Percentiles rank a stretch among this genome's conserved stretches.
These are phyloP conservation scores for Oreonectes daqikongensis DNA, from an alignment of 2,797 vertebrate species.

Conservation along the genomic window DNA sequence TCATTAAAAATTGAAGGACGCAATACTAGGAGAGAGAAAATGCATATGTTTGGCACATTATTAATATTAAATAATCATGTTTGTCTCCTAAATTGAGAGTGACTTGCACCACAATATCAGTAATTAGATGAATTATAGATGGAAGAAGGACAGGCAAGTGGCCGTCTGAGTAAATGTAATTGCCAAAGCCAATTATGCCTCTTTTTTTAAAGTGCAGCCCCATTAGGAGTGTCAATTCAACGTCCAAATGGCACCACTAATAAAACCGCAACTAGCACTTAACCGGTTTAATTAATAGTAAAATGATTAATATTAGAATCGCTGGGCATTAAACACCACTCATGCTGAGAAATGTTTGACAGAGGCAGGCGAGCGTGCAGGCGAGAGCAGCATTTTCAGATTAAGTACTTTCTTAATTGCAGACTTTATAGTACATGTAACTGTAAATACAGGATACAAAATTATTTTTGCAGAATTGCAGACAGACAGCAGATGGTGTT, in stretches of 20 bases:
- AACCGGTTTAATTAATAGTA: conserved; percentile 87
- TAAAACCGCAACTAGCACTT: conserved; percentile 80
- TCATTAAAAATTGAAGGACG: conserved; percentile 81
- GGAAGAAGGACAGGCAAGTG: conserved; percentile 76
- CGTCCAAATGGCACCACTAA: conserved; percentile 81
- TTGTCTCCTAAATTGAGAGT: conserved; percentile 92
- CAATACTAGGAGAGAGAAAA: conserved; percentile 69
- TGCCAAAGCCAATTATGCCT: conserved; percentile 90
- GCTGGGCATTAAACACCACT: conserved; percentile 70
- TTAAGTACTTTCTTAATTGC: conserved; percentile 32
- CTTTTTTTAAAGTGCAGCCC: conserved; percentile 79
- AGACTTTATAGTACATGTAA: conserved; percentile 4
- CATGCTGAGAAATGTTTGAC: conserved; percentile 44
- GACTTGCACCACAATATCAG: conserved; percentile 87
- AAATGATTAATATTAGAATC: conserved; percentile 88
- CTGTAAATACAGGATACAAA: conserved; percentile 21
- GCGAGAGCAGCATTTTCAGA: conserved; percentile 18
- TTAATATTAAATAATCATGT: conserved; percentile 94
- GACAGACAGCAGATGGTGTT: not conserved
- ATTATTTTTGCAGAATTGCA: not conserved
- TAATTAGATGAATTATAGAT: conserved; percentile 97
- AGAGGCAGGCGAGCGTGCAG: conserved; percentile 22
- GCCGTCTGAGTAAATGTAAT: conserved; percentile 86
- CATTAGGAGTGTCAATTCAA: conserved; percentile 87
- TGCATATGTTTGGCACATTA: conserved; percentile 89